Conservation (phyloP, 1,140 invertebrate genomes). For the Daktulosphaira vitifoliae region DNA sequence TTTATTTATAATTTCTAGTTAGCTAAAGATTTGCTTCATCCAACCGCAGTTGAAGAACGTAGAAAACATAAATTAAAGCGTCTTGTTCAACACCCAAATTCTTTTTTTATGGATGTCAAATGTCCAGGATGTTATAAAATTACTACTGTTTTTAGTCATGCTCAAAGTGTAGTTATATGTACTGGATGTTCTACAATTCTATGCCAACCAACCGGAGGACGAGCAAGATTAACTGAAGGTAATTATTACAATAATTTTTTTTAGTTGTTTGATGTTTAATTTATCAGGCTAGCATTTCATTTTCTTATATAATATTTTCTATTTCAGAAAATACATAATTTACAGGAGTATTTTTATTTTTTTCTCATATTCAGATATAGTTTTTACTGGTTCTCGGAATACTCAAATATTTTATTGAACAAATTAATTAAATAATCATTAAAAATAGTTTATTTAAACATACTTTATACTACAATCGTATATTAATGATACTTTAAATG, state of each 20-base stretch:
- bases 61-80: constrained; percentile 88
- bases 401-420: no score
- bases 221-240: constrained; percentile 96
- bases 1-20: constrained; percentile 59
- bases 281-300: no score
- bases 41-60: constrained; percentile 84
- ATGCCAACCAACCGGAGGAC: constrained; percentile 97
- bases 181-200: constrained; percentile 96
- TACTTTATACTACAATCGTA: no score
- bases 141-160: constrained; percentile 98
- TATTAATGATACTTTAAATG: no score
- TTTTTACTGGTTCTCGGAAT: no score
- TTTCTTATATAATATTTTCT: no score
- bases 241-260: constrained; percentile 37
- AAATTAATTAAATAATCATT: no score
- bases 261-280: not conserved
- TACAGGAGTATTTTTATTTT: no score
- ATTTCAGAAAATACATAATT: no score
- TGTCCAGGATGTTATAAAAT: constrained; percentile 98
- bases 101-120: constrained; percentile 99
- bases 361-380: no score
- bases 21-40: constrained; percentile 94
- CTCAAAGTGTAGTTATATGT: constrained; percentile 95
- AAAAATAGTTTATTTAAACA: no score
- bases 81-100: constrained; percentile 97